Evolutionary conservation across 1,140 invertebrate species (phyloP), one percentile per base, ranked within the genome.

Genomic region (Drosophila rhopaloa): DNA sequence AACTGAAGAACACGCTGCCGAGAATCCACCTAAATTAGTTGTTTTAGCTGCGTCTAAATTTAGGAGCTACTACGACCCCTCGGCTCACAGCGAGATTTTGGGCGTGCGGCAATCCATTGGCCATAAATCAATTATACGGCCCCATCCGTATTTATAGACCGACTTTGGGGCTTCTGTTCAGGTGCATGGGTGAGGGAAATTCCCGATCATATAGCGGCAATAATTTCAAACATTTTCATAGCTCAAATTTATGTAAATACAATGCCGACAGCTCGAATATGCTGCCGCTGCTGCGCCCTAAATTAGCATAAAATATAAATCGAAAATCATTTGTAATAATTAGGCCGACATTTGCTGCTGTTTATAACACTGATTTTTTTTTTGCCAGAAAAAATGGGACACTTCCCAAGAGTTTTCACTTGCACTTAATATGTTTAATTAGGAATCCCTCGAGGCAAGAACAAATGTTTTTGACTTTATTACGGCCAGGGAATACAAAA

Each of bases 41-140:
- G 84, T 90, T 89, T 89, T 89, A 77, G 68, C 67, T 80, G 70
- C 70, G n/a, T 81, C 85, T 90, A 89, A 89, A 90, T 84, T 89
- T 89, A 81, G 74, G 44, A 67, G 66, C 54, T 16, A 38, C 46
- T 27, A 27, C 50, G 63, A 66, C 61, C 65, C 67, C 67, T 70
- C 59, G 24, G 35, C 46, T 32, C 14, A 37, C 35, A 1, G 2
- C n/a, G 37, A 50, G 59, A 62, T 60, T 55, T 67, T 66, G 55
- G 61, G 61, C 67, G 56, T 63, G 68, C 67, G 47, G 67, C 84
- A 89, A 90, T 89, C 85, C 85, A 89, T 84, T 89, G 81, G 73
- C 73, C 85, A 89, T 89, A 89, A 89, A 89, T 89, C 84, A 89
- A 89, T 89, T 89, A 81, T 75, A 89, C 72, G 62, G 76, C 50